phyloP scores from a whole-genome alignment of 2,888 invertebrate genomes.

The Troides helena region DNA sequence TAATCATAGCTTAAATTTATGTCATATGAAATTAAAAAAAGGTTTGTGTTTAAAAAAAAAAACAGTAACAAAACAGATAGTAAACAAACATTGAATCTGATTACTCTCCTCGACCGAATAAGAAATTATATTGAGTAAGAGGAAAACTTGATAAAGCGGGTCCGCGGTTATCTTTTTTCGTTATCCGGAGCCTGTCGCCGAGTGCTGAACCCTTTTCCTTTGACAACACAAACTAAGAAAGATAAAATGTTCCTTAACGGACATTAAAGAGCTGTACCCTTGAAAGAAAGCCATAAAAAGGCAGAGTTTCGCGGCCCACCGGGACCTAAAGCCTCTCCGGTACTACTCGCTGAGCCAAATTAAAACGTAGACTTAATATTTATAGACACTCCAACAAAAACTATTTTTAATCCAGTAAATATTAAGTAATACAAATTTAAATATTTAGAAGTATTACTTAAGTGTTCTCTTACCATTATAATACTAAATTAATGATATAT shows the following conservation, averaged over 20 bases:
- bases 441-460: too few species aligned
- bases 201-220: constrained; percentile 72
- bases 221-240: constrained; percentile 70
- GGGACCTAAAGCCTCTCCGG: constrained; percentile 50
- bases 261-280: constrained; percentile 72
- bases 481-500: too few species aligned
- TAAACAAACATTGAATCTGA: constrained; percentile 5
- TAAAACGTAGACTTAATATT: constrained; percentile 61
- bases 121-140: constrained; percentile 46
- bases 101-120: constrained; percentile 31
- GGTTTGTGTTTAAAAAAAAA: too few species aligned
- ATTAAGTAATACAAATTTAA: too few species aligned
- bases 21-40: too few species aligned
- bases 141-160: constrained; percentile 62
- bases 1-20: too few species aligned
- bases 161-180: constrained; percentile 63
- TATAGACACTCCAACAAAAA: constrained; percentile 17
- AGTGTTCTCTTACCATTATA: too few species aligned
- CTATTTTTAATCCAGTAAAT: too few species aligned
- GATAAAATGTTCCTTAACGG: constrained; percentile 75
- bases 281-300: constrained; percentile 70
- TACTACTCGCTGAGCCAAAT: constrained; percentile 58
- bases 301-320: constrained; percentile 51
- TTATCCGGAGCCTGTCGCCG: constrained; percentile 69
- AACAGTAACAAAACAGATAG: not conserved